Percentiles rank a stretch among this genome's conserved stretches.
Conservation (phyloP, 2,797 vertebrate species). For the Trematomus bernacchii region DNA sequence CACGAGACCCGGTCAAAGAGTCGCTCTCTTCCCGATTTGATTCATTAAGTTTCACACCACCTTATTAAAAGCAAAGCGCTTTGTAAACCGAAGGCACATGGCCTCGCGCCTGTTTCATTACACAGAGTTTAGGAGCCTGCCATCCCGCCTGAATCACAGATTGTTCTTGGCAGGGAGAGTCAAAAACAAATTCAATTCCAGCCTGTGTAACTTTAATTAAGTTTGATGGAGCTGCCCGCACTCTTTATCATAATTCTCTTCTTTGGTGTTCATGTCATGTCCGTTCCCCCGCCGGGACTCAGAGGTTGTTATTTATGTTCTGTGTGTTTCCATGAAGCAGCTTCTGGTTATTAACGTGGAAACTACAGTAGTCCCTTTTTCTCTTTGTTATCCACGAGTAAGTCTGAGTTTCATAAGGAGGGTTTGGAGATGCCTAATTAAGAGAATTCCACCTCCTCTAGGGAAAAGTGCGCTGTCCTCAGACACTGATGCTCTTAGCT, state of each 20-base stretch:
- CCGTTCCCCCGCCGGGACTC: conserved; percentile 21
- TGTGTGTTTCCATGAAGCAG: background rate
- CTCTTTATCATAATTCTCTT: conserved; percentile 61
- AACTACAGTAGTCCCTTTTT: background rate
- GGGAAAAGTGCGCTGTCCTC: background rate
- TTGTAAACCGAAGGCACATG: conserved; percentile 22
- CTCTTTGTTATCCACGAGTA: background rate
- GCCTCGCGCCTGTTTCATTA: conserved; percentile 42
- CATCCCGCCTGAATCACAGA: conserved; percentile 50
- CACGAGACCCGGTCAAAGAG: conserved; percentile 5
- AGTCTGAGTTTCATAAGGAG: background rate
- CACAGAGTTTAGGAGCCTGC: conserved; percentile 48
- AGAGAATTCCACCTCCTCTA: background rate
- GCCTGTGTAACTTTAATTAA: conserved; percentile 66
- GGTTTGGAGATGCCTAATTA: background rate
- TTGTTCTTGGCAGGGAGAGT: conserved; percentile 52
- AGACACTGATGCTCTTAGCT: background rate
- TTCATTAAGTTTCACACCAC: conserved; percentile 6
- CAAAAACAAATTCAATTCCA: conserved; percentile 61
- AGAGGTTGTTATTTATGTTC: background rate
- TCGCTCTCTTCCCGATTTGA: background rate
- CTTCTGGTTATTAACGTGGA: background rate
- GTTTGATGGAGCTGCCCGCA: conserved; percentile 54
- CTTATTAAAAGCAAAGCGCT: conserved; percentile 21
- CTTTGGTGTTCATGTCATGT: conserved; percentile 57